Percentiles rank a stretch among this genome's conserved stretches.
These are phyloP conservation scores for Drosophila sp. DNA, from an alignment of 1,140 invertebrate species.

Conservation along the genomic window DNA sequence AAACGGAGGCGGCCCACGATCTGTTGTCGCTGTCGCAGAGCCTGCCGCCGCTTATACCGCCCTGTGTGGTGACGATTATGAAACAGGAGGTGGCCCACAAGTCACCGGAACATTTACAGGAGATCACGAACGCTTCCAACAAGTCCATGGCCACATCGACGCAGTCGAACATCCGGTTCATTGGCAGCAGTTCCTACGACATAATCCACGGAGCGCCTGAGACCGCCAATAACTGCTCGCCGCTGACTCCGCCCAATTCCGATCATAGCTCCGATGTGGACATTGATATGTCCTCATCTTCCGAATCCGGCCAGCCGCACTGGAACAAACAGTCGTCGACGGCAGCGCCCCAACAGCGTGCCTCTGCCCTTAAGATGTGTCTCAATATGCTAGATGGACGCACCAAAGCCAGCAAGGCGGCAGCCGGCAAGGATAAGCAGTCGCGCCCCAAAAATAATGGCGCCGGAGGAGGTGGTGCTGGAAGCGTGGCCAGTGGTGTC, in stretches of 20 bases:
- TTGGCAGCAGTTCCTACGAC: conserved; percentile 74
- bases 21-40: conserved; percentile 92
- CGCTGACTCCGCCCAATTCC: conserved; percentile 88
- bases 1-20: conserved; percentile 93
- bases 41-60: conserved; percentile 89
- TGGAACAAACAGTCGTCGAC: conserved; percentile 50
- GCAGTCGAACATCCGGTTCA: conserved; percentile 74
- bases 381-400: conserved; percentile 76
- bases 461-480: conserved; percentile 18
- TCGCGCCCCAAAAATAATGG: conserved; percentile 45
- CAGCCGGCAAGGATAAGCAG: conserved; percentile 55
- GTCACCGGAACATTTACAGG: conserved; percentile 64
- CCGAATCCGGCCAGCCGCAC: conserved; percentile 82
- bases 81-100: conserved; percentile 74
- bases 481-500: conserved; percentile 69
- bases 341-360: conserved; percentile 50
- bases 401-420: conserved; percentile 82
- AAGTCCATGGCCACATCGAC: conserved; percentile 38
- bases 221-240: conserved; percentile 81
- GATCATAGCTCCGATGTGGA: conserved; percentile 90
- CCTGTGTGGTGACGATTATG: conserved; percentile 86
- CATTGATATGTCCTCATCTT: conserved; percentile 82
- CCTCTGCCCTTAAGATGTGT: conserved; percentile 64
- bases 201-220: conserved; percentile 53
- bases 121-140: conserved; percentile 76